Evolutionary conservation across 2,113 vertebrate genomes (phyloP), one percentile per base, ranked within the genome.

Genomic region (Motacilla alba): DNA sequence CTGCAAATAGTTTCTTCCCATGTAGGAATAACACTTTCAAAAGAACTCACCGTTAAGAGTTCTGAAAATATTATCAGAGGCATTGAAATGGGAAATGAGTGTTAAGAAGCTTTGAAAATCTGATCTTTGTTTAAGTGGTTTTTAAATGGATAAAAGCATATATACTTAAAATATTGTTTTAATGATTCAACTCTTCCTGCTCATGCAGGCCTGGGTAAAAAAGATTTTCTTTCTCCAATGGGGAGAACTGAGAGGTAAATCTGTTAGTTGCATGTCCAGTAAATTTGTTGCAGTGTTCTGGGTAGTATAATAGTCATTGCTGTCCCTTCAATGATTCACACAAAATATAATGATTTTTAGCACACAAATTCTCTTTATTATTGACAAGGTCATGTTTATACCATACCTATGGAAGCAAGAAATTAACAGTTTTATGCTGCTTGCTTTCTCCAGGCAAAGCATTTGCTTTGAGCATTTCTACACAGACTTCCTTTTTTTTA

Each of bases 11-110:
- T 79, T 59, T 41, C 5, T 50, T 91, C 62, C 24, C 6, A 24
- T 47, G 26, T 8, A 62, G 6, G 35, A 15, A 89, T 66, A 74
- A 49, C 2, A n/a, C 13, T 87, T 75, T 53, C 50, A 44, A 50
- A 70, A 62, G 24, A 69, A 41, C 3, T 53, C 0, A 0, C 1
- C 11, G 2, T 44, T 60, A 66, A n/a, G 9, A 44, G 11, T 68
- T 80, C 35, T 77, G n/a, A 73, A 93, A 89, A 80, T 77, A n/a
- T 50, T 35, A 53, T 24, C 53, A 44, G 18, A 53, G 11, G 7
- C 26, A 50, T 44, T 3, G 0, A 63, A 55, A 59, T 21, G 5
- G 9, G 8, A 93, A 89, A 63, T 16, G 7, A 82, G 16, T 56
- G 21, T 13, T 59, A 78, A 75, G 24, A 41, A 67, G 5, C 15